These are phyloP conservation scores for Cyanocitta stelleri DNA, from an alignment of 2,113 vertebrate species.

Conservation along the genomic window DNA sequence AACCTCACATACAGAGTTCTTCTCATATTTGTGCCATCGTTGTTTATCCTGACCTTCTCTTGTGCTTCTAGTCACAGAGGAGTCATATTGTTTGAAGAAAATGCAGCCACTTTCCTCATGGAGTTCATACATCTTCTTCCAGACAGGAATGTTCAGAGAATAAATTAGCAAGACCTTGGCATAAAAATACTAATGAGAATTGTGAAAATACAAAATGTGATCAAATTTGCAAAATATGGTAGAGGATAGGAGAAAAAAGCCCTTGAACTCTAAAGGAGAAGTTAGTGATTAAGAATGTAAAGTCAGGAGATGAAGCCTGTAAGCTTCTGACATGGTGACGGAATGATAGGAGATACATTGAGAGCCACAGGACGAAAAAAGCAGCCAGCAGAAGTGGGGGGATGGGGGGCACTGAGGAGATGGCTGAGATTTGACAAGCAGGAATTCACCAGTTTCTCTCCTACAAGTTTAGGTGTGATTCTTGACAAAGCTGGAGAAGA, in stretches of 20 bases:
- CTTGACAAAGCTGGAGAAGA: neutral
- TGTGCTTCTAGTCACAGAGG: neutral
- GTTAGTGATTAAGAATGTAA: neutral
- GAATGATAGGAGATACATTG: rapidly evolving
- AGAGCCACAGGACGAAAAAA: neutral
- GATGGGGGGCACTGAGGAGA: neutral
- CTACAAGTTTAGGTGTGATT: neutral
- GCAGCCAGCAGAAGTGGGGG: neutral
- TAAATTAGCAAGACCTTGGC: neutral
- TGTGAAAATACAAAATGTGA: neutral
- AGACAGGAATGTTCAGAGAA: neutral
- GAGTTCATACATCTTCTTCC: neutral
- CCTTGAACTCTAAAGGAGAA: neutral
- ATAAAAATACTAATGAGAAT: neutral
- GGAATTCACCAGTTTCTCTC: neutral
- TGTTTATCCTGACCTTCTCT: neutral
- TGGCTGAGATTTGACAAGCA: neutral
- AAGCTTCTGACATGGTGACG: neutral
- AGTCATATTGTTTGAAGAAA: neutral
- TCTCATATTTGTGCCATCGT: rapidly evolving
- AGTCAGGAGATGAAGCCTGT: neutral
- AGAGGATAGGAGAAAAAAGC: neutral
- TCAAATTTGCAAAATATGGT: neutral
- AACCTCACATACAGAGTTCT: neutral
- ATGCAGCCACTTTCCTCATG: neutral